Evolutionary conservation across 2,797 vertebrate genomes (phyloP), one percentile per base, ranked within the genome.

Genomic region (Enteromius treurensis): DNA sequence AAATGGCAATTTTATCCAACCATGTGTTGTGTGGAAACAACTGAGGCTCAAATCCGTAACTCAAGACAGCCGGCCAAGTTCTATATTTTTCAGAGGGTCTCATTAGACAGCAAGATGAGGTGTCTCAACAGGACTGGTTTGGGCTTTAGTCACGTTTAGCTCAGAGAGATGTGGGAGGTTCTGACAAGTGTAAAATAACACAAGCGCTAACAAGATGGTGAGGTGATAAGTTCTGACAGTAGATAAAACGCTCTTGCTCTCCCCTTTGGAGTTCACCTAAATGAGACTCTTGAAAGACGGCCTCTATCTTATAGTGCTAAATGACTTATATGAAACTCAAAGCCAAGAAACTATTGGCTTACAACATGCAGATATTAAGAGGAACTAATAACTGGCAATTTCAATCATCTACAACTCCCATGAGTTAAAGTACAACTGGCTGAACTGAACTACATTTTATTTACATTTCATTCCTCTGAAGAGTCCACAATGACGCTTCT

Each of bases 181-280:
- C 71, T 76, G 71, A 82, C 71, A 75, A 81, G 68, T 26, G 53
- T 49, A 51, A 79, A 5, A 69, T 53, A 71, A 73, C 23, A 47
- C 69, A 60, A 83, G 67, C 34, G 71, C 71, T 79, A 69, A 79
- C 40, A 83, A 78, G 74, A 78, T 45, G 23, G 26, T 70, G 51
- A 70, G 75, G 51, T 60, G 76, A 60, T 47, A 64, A 32, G 49
- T 65, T 60, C 68, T 70, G 65, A 77, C 55, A 71, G 67, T 49
- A 71, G 77, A 68, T 76, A 23, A 82, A 82, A 55, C 1, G 17
- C n/a, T 76, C 45, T 65, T 42, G 10, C 9, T 62, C 45, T 70
- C 7, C 55, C 37, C 37, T 70, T 58, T 58, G 17, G 79, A 80
- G 79, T 80, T 70, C 53, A 73, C 53, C 6, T 45, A 60, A 81